phyloP scores from a whole-genome alignment of 2,113 vertebrate genomes.

The Polypterus bichir region DNA sequence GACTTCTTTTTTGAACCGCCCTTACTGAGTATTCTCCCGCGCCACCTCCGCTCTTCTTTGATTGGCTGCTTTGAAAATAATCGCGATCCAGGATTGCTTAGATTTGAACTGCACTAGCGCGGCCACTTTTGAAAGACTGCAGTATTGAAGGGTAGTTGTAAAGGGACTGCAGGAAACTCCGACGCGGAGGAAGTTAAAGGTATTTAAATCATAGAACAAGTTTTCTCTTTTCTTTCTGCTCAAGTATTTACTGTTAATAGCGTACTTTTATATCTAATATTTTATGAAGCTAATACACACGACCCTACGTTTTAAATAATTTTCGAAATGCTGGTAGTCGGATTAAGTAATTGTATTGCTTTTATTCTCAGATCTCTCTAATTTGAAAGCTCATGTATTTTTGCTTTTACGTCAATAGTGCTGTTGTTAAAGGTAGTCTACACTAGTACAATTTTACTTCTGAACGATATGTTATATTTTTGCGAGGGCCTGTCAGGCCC shows the following conservation, averaged over 20 bases:
- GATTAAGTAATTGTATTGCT: no score
- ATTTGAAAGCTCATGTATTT: no score
- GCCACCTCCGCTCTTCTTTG: not conserved
- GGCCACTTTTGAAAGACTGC: slow-evolving; percentile 36
- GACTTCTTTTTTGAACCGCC: no score
- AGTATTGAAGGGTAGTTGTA: not conserved
- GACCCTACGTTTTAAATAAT: no score
- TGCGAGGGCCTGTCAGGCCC: no score
- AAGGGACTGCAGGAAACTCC: not conserved
- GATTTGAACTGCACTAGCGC: slow-evolving; percentile 35
- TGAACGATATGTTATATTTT: no score
- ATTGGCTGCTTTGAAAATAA: slow-evolving; percentile 45
- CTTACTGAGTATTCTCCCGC: slow-evolving; percentile 6
- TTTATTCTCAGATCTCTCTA: no score
- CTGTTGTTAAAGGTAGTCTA: no score
- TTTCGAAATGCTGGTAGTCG: no score
- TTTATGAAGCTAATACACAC: not conserved
- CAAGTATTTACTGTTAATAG: not conserved
- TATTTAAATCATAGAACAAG: not conserved
- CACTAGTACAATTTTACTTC: no score
- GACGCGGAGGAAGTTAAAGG: slow-evolving; percentile 14
- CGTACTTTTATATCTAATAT: not conserved
- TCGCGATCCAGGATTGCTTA: slow-evolving; percentile 27
- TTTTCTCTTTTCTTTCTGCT: not conserved
- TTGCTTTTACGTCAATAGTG: no score